A percentile compares a stretch with the other conserved stretches of the same genome.
phyloP scores from a whole-genome alignment of 1,140 invertebrate genomes.

The Melipona quadrifasciata region DNA sequence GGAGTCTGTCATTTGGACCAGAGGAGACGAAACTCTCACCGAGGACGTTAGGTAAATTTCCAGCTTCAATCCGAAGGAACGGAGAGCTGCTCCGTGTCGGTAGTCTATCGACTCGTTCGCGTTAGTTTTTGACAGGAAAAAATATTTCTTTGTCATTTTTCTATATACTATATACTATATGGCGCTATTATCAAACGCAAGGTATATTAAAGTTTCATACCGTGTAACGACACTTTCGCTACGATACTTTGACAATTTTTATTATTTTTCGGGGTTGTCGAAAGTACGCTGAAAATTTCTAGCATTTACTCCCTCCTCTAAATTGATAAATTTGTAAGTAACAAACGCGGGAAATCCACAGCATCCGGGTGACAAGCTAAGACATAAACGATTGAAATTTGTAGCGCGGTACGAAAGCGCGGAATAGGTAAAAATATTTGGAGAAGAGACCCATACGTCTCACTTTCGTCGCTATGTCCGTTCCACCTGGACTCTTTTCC shows the following conservation, averaged over 20 bases:
- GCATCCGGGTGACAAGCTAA: background rate
- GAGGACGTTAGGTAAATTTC: constrained; percentile 79
- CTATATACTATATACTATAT: background rate
- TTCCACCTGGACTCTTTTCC: background rate
- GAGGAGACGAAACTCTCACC: constrained; percentile 77
- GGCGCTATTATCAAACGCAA: too few species aligned
- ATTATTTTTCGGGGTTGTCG: background rate
- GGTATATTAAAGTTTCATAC: too few species aligned
- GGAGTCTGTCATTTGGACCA: constrained; percentile 81
- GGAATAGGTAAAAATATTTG: background rate
- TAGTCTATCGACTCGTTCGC: too few species aligned
- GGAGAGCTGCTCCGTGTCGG: background rate
- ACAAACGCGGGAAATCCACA: background rate
- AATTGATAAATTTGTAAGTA: background rate
- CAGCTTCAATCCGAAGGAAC: background rate
- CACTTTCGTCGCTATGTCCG: too few species aligned
- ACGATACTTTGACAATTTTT: background rate
- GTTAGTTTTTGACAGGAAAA: too few species aligned
- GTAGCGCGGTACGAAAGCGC: background rate
- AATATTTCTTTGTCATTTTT: background rate
- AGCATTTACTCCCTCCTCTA: background rate
- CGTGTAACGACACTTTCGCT: too few species aligned
- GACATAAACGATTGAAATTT: background rate
- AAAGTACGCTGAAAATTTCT: background rate
- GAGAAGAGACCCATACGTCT: background rate